Conservation (phyloP, 2,113 vertebrate species). For the Ailuropoda melanoleuca region DNA sequence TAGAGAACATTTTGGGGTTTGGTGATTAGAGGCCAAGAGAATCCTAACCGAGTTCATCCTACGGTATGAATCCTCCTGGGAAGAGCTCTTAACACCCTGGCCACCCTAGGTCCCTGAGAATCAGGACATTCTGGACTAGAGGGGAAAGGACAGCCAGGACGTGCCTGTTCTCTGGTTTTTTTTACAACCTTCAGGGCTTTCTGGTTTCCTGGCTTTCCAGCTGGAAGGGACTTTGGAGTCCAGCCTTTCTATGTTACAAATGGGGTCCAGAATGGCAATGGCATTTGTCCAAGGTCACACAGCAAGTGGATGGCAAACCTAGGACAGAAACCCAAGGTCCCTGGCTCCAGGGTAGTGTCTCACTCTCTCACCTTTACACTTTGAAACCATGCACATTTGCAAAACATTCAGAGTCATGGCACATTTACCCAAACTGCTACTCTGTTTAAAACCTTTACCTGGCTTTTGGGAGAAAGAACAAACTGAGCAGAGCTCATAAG, state of each 20-base stretch:
- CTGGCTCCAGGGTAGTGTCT: neutral
- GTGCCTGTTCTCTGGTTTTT: neutral
- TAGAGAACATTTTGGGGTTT: constrained; percentile 80
- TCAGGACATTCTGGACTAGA: neutral
- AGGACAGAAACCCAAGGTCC: neutral
- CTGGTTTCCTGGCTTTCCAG: constrained; percentile 4
- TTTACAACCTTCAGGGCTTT: neutral
- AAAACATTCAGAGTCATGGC: neutral
- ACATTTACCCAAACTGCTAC: neutral
- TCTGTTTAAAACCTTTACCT: neutral
- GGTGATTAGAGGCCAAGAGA: constrained; percentile 65
- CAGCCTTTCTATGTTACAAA: constrained; percentile 26
- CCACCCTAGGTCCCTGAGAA: constrained; percentile 6
- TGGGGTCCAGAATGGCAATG: neutral
- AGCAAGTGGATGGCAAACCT: constrained; percentile 5
- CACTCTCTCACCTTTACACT: neutral
- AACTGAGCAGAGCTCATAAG: neutral
- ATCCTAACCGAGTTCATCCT: constrained; percentile 57
- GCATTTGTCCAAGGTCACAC: neutral
- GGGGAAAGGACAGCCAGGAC: constrained; percentile 11
- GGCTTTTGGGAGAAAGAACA: neutral
- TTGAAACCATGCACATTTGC: neutral
- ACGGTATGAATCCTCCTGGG: constrained; percentile 49
- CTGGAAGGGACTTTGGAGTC: neutral
- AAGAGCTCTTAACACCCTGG: neutral